Conservation (phyloP, 2,888 invertebrate genomes). For the Aquatica leii region DNA sequence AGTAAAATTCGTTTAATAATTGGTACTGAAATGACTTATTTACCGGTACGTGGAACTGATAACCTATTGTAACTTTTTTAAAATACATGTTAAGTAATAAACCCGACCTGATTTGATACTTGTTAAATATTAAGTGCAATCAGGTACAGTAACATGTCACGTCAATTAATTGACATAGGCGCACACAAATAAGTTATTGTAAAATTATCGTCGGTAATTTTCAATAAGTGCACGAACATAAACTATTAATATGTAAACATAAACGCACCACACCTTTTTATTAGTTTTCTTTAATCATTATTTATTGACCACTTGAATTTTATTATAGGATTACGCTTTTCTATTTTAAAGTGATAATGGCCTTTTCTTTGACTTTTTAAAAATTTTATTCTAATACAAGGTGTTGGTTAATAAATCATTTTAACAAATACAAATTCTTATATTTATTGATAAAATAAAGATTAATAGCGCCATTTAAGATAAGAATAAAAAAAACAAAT, state of each 20-base stretch:
- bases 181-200: slow-evolving; percentile 22
- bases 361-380: neutral
- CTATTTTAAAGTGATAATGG: slow-evolving; percentile 2
- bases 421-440: no score
- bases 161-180: slow-evolving; percentile 11
- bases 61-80: neutral
- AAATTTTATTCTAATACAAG: no score
- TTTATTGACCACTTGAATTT: slow-evolving; percentile 31
- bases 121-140: slow-evolving; percentile 16
- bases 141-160: slow-evolving; percentile 8
- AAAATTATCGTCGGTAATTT: slow-evolving; percentile 28
- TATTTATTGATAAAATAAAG: no score
- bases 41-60: neutral
- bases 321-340: slow-evolving; percentile 27
- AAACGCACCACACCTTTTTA: slow-evolving; percentile 30
- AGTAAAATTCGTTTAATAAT: neutral
- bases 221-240: slow-evolving; percentile 30
- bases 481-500: no score
- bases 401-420: no score
- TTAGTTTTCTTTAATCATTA: slow-evolving; percentile 34
- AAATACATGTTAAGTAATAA: slow-evolving; percentile 10
- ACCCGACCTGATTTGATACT: slow-evolving; percentile 3
- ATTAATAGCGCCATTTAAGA: no score
- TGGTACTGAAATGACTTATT: neutral
- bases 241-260: slow-evolving; percentile 31